Percentiles rank a stretch among this genome's conserved stretches.
Conservation (phyloP, 2,113 vertebrate species). For the Cardinalis cardinalis region DNA sequence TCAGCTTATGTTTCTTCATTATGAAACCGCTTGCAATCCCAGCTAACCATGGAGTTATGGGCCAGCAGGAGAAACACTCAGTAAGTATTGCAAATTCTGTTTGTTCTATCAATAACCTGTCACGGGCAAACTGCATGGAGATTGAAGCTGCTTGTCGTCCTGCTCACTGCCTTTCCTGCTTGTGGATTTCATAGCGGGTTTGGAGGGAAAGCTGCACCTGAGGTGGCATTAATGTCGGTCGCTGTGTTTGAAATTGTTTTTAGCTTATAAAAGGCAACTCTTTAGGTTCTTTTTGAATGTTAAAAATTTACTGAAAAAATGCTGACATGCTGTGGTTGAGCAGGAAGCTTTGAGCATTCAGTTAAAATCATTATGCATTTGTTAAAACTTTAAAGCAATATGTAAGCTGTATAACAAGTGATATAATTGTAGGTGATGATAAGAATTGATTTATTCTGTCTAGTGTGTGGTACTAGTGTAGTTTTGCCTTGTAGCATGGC, state of each 20-base stretch:
- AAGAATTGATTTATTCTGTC: neutral
- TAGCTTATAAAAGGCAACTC: conserved; percentile 16
- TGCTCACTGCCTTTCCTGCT: conserved; percentile 31
- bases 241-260: neutral
- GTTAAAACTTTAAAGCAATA: conserved; percentile 23
- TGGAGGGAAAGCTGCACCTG: conserved; percentile 29
- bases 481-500: conserved; percentile 18
- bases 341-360: neutral
- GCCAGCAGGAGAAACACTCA: conserved; percentile 93
- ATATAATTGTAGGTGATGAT: neutral
- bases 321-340: neutral
- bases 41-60: conserved; percentile 96
- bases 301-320: neutral
- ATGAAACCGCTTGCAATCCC: conserved; percentile 97
- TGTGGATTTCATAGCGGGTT: neutral
- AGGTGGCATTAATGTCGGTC: conserved; percentile 4
- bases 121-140: conserved; percentile 54
- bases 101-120: conserved; percentile 55
- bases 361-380: neutral
- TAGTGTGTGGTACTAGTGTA: neutral
- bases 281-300: neutral
- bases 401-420: neutral
- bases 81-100: conserved; percentile 86
- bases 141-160: conserved; percentile 43
- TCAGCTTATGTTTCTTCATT: conserved; percentile 85